A percentile compares a stretch with the other conserved stretches of the same genome.
Evolutionary conservation across 1,140 invertebrate genomes (phyloP).

Genomic region (Pygmarrhopalites habei): DNA sequence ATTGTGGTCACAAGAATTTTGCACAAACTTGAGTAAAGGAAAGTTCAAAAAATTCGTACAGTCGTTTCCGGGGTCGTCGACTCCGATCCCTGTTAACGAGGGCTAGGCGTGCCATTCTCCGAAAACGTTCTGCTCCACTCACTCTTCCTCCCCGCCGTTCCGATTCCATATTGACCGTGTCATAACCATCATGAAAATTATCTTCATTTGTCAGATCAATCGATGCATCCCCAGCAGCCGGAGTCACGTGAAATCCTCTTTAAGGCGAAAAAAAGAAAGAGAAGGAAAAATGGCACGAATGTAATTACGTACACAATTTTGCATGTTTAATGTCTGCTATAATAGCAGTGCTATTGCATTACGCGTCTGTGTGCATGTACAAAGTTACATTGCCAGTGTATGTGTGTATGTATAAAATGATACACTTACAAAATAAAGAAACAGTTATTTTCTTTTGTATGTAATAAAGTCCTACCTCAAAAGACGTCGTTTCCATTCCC

Average conservation of each 20-base stretch:
- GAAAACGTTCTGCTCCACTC: slow-evolving; percentile 58
- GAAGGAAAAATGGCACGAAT: no score
- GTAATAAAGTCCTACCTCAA: no score
- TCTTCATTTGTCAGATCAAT: slow-evolving; percentile 43
- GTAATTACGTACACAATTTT: no score
- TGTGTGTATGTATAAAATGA: no score
- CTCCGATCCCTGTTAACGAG: slow-evolving; percentile 43
- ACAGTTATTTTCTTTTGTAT: no score
- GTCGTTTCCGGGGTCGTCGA: slow-evolving; percentile 9
- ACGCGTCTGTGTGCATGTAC: no score
- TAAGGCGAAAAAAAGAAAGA: no score
- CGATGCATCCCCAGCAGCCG: slow-evolving; percentile 54
- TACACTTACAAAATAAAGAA: no score
- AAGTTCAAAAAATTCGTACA: slow-evolving; percentile 2
- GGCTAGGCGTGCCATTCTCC: slow-evolving; percentile 62
- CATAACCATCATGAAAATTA: no score
- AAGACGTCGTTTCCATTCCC: slow-evolving; percentile 69
- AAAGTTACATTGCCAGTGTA: no score
- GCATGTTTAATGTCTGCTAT: no score
- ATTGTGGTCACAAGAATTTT: background rate
- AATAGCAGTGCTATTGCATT: no score
- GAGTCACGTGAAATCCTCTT: slow-evolving; percentile 76
- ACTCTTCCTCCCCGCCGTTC: slow-evolving; percentile 53
- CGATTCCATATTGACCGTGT: slow-evolving; percentile 41
- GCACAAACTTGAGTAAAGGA: background rate